Conservation (phyloP, 2,888 invertebrate genomes). For the Melitaea athalia region DNA sequence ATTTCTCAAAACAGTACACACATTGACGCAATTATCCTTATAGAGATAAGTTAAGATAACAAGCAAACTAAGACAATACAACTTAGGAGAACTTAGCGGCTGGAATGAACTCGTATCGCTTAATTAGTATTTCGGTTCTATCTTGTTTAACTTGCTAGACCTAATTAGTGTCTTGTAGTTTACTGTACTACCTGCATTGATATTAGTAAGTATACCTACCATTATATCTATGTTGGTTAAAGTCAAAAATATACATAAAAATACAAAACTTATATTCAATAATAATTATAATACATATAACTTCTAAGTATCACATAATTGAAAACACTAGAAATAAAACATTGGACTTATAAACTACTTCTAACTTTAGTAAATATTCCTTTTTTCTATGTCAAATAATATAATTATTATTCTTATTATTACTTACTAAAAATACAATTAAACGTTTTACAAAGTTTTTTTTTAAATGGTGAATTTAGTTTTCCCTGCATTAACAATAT, state of each 20-base stretch:
- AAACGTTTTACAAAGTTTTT: no score
- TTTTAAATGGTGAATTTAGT: no score
- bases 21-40: constrained; percentile 1
- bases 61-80: constrained; percentile 56
- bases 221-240: not conserved
- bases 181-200: constrained; percentile 31
- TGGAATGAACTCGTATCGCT: constrained; percentile 55
- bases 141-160: constrained; percentile 68
- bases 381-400: no score
- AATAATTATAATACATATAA: no score
- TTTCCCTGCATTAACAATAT: no score
- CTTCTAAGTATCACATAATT: no score
- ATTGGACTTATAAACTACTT: no score
- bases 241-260: not conserved
- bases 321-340: no score
- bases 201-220: not conserved
- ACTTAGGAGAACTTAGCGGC: constrained; percentile 56
- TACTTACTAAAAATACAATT: no score
- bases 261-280: no score
- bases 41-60: constrained; percentile 38
- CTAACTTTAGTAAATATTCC: no score
- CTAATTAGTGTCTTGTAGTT: constrained; percentile 62
- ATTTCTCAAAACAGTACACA: not conserved
- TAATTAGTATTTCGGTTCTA: constrained; percentile 63
- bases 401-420: no score